Base-by-base conservation (phyloP, 2,888 invertebrate species). In the Nineta flava region DNA sequence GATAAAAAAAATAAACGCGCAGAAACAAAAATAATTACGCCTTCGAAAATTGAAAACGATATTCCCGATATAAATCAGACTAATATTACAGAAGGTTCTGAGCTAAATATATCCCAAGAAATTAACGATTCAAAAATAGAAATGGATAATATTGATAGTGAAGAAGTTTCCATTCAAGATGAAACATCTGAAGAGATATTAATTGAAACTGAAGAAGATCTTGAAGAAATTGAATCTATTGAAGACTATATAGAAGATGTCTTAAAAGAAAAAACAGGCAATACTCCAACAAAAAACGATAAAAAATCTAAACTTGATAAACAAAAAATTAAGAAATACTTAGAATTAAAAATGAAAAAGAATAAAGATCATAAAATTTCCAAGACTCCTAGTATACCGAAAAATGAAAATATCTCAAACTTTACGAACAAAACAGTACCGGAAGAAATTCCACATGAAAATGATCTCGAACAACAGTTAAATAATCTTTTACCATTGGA, bases 331-430 rank as follows among this genome's bases (percentile, higher is more conserved):
- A 47, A 52, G 44, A 56, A 54, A 42, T 31, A 17, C 21, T 55
- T 32, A 57, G 61, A 59, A 41, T 49, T n/a, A 51, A 44, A 50
- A 32, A 59, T 52, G 48, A 59, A 47, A 51, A 17, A 43, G 9
- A 19, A 26, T 3, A 35, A 31, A 38, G 49, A 47, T 41, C 34
- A 21, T 53, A 55, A 52, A 45, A 42, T 2, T 26, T 7, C 51
- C 61, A 60, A 52, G 61, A 58, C 19, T 50, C 44, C 7, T 26
- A 26, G 26, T 26, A 6, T 26, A 7, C 7, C 26, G 2, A 26
- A 2, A 3, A 26, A 26, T 3, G 26, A 26, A 26, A 26, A 26
- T 26, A 26, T 26, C 7, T 7, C 26, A 26, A 5, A 5, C 5
- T 51, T 50, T 48, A 34, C 21, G 13, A 48, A 51, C 42, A 65